Evolutionary conservation across 2,888 invertebrate species (phyloP).

Genomic region (Salticus scenicus): DNA sequence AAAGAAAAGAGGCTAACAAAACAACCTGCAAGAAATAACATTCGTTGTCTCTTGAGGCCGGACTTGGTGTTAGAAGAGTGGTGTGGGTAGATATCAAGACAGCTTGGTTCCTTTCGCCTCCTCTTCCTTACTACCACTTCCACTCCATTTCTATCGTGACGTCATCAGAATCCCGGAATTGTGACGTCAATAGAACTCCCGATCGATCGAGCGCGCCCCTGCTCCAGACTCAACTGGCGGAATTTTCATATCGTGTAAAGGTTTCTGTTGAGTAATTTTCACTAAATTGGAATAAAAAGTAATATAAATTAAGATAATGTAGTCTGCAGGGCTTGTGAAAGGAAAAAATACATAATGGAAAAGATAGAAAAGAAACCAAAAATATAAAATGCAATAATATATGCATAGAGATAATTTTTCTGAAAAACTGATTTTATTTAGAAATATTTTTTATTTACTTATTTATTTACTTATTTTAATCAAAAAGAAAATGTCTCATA

Average conservation of each 20-base stretch:
- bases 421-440: too few relatives aligned
- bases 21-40: not conserved
- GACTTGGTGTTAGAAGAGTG: not conserved
- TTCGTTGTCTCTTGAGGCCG: not conserved
- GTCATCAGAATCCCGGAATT: not conserved
- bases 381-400: too few relatives aligned
- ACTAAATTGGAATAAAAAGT: too few relatives aligned
- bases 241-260: constrained; percentile 4
- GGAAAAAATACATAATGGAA: too few relatives aligned
- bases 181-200: not conserved
- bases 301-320: too few relatives aligned
- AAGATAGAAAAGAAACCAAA: too few relatives aligned
- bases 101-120: not conserved
- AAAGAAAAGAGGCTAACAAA: not conserved
- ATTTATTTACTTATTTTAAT: too few relatives aligned
- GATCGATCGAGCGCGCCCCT: too few relatives aligned
- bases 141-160: constrained; percentile 7
- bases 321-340: too few relatives aligned
- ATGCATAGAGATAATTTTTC: too few relatives aligned
- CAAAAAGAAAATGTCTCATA: too few relatives aligned
- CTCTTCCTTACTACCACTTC: not conserved
- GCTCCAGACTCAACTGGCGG: not conserved
- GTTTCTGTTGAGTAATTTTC: not conserved
- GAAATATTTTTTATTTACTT: too few relatives aligned
- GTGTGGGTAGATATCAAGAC: not conserved